Base-by-base conservation (phyloP, 2,113 vertebrate species). In the Choloepus hoffmanni region DNA sequence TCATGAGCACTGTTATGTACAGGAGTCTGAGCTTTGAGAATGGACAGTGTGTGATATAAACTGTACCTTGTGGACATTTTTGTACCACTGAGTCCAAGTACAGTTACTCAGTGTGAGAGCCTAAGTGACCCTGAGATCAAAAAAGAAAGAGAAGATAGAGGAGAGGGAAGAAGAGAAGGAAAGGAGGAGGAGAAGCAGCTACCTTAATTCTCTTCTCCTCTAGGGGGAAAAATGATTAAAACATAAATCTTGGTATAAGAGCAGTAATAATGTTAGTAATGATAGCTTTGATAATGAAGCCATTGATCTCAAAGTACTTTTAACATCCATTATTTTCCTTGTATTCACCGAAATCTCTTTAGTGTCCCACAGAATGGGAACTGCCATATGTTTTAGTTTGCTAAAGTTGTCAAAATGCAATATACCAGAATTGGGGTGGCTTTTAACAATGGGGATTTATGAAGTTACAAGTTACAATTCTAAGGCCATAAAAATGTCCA, bases 231-330 rank as follows among this genome's bases (percentile, higher is more conserved):
- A 43, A 62, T 70, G 40, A 92, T 53, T 84, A 93, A 96, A 81
- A 77, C 93, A 55, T 67, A 73, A 89, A 89, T 24, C 10, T 58
- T 23, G 36, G 5, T 45, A 7, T 90, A 87, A 87, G n/a, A 92
- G 6, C 26, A 90, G 36, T 60, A 55, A 8, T 78, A 95, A 84
- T 62, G 84, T 60, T 74, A 81, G 81, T 85, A 92, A 85, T 67
- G 68, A 89, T 72, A 82, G 48, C 76, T 90, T 95, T 92, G n/a
- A 86, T 85, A 85, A 85, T 85, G 88, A 79, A 48, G 36, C 36
- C 62, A 68, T 1, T 95, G 63, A 94, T 58, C 79, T 89, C 85
- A 90, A 55, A 85, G 81, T 28, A 77, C 33, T 58, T 92, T 92
- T 85, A 73, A 79, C 40, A 74, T 90, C 30, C 28, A 79, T 85